Percentiles rank a stretch among this genome's conserved stretches.
These are phyloP conservation scores for Sphaerodactylus townsendi DNA, from an alignment of 2,113 vertebrate genomes.

Conservation along the genomic window DNA sequence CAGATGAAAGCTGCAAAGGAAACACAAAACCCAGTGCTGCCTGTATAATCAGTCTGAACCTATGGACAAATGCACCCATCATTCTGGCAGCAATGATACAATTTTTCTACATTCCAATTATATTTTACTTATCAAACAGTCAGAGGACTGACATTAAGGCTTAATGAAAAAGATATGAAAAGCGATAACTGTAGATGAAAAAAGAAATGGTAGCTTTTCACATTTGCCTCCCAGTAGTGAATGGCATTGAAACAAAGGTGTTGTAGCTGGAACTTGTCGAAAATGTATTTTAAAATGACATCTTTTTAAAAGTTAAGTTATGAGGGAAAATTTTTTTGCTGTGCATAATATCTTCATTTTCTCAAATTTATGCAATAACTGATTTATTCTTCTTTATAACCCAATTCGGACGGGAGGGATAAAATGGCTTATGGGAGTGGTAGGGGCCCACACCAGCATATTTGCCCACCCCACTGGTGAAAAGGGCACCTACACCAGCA, in stretches of 20 bases:
- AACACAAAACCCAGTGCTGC: no score
- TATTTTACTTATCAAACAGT: not conserved
- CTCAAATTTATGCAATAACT: conserved; percentile 6
- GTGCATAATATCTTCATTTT: conserved; percentile 37
- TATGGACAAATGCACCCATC: not conserved
- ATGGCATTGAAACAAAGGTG: not conserved
- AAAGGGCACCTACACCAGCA: no score
- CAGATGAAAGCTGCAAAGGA: no score
- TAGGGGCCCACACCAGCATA: no score
- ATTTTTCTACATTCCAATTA: not conserved
- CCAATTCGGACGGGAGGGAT: no score
- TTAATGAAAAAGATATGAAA: not conserved
- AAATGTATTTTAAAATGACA: not conserved
- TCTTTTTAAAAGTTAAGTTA: not conserved
- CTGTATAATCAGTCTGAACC: no score
- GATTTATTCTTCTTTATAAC: conserved; percentile 38
- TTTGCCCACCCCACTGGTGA: no score
- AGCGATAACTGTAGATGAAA: no score
- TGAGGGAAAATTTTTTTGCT: conserved; percentile 9
- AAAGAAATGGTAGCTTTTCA: rapidly evolving
- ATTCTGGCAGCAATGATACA: not conserved
- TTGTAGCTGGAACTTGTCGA: not conserved
- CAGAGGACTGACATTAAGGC: not conserved
- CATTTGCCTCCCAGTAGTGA: not conserved
- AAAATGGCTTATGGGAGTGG: no score